Conservation (phyloP, 2,113 vertebrate species). For the Clarias gariepinus region DNA sequence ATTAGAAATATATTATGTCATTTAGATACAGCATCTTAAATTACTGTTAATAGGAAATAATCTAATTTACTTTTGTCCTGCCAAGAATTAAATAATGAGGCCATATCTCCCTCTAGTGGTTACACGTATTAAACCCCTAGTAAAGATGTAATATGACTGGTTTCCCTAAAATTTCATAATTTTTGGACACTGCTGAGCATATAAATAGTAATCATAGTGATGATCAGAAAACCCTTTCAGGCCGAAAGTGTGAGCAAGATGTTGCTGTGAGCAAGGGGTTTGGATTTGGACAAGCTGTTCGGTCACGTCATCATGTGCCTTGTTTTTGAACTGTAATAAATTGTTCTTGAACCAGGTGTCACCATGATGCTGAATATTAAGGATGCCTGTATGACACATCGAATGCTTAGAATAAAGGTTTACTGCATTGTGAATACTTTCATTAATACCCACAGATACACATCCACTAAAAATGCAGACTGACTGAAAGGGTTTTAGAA, state of each 20-base stretch:
- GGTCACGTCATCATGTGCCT: background rate
- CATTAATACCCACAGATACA: background rate
- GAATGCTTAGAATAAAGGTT: background rate
- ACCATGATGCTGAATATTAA: background rate
- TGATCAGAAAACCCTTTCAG: background rate
- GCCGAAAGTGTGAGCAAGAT: background rate
- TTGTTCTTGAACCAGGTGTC: background rate
- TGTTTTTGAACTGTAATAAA: background rate
- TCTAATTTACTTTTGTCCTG: background rate
- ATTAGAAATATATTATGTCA: background rate
- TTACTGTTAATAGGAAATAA: background rate
- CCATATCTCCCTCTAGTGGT: conserved; percentile 33
- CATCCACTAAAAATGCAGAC: background rate
- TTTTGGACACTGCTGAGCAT: background rate
- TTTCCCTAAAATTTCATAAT: background rate
- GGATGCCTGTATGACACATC: background rate
- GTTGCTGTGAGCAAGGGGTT: background rate
- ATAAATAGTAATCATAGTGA: background rate
- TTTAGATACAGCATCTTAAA: background rate
- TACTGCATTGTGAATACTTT: background rate
- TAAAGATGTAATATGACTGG: background rate
- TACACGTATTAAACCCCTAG: background rate
- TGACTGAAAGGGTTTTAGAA: background rate
- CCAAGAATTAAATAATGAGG: background rate
- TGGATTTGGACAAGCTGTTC: background rate